Conservation (phyloP, 2,797 vertebrate species). For the Otus scops region DNA sequence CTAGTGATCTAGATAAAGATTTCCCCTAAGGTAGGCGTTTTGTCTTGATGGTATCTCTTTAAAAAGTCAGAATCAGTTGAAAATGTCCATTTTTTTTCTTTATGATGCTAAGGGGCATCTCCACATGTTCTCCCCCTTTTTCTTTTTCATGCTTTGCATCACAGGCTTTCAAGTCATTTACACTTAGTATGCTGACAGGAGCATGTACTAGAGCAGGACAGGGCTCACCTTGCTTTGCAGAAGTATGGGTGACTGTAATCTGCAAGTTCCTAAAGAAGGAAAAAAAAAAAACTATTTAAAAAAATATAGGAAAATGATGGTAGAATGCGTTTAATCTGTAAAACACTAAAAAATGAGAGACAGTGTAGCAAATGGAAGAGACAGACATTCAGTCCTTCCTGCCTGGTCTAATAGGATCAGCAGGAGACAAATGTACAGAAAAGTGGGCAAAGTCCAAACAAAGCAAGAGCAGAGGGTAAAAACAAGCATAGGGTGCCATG, state of each 20-base stretch:
- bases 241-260: background rate
- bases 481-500: background rate
- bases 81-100: background rate
- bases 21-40: background rate
- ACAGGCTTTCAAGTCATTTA: background rate
- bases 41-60: background rate
- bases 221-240: background rate
- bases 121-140: background rate
- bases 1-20: background rate
- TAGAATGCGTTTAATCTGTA: background rate
- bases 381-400: background rate
- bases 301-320: background rate
- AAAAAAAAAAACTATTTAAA: background rate
- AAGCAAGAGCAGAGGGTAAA: background rate
- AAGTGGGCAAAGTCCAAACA: constrained; percentile 11
- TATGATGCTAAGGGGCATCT: background rate
- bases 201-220: background rate
- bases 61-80: background rate
- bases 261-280: background rate
- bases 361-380: background rate
- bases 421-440: background rate
- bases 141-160: background rate
- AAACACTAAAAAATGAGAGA: background rate
- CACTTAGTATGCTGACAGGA: background rate
- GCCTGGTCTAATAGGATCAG: background rate